These are phyloP conservation scores for Rhinoptilus africanus DNA, from an alignment of 2,113 vertebrate species.

Conservation along the genomic window DNA sequence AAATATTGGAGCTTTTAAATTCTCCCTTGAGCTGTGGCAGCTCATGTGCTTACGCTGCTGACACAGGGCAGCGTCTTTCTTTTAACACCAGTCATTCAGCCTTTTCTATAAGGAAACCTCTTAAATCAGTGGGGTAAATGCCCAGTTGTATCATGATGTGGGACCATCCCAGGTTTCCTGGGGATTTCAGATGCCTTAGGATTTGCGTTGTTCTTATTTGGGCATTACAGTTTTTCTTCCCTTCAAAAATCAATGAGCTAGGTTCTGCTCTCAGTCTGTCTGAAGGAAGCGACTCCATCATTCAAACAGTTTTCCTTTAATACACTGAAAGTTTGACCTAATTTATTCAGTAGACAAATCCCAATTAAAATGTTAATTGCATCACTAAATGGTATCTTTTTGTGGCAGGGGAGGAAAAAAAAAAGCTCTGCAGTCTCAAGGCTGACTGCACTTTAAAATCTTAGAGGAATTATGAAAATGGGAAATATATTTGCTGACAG, in stretches of 20 bases:
- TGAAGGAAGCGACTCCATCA: not conserved
- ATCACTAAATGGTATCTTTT: not conserved
- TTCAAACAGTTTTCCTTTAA: not conserved
- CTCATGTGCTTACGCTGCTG: not conserved
- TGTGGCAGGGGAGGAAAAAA: not conserved
- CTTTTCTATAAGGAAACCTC: not conserved
- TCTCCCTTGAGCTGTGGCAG: not conserved
- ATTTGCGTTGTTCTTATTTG: not conserved
- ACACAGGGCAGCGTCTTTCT: not conserved
- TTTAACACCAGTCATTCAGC: not conserved
- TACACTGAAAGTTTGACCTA: not conserved
- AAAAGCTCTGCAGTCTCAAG: not conserved
- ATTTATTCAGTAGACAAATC: not conserved
- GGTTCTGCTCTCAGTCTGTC: not conserved
- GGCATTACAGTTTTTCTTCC: not conserved
- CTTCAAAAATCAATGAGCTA: not conserved
- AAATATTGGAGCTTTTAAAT: not conserved
- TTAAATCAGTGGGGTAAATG: not conserved
- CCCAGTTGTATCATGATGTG: not conserved
- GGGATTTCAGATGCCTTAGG: not conserved
- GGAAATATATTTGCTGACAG: not conserved
- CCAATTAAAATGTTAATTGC: not conserved
- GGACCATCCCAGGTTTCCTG: not conserved
- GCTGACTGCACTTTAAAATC: not conserved
- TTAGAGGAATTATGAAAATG: not conserved